These are phyloP conservation scores for Pelecanoides urinatrix DNA, from an alignment of 2,113 vertebrate species.

Conservation along the genomic window DNA sequence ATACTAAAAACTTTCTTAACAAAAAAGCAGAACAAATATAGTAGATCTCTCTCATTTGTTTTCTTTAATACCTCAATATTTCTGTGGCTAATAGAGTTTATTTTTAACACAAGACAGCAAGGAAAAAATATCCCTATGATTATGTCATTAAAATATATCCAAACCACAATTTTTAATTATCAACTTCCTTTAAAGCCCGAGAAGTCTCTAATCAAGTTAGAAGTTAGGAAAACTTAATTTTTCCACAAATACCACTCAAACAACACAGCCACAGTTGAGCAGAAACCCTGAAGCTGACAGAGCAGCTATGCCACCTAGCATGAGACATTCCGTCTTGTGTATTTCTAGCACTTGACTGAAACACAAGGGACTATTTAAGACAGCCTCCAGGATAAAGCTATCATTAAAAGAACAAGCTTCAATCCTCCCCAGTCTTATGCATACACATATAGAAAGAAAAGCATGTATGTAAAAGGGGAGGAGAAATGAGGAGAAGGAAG, in stretches of 20 bases:
- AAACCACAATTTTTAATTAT: not conserved
- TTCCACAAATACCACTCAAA: not conserved
- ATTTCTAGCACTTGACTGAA: not conserved
- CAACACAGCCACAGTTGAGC: not conserved
- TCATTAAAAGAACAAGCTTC: not conserved
- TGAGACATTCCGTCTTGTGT: not conserved
- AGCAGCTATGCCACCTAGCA: not conserved
- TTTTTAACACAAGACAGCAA: not conserved
- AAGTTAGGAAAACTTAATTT: not conserved
- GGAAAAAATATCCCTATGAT: not conserved
- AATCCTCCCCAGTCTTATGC: not conserved
- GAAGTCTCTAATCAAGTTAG: not conserved
- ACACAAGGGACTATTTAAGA: not conserved
- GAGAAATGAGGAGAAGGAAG: not conserved
- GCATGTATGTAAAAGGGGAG: not conserved
- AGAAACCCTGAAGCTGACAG: not conserved
- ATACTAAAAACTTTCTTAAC: not conserved
- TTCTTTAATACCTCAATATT: not conserved
- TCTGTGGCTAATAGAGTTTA: not conserved
- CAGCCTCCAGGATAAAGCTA: not conserved
- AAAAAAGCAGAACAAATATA: not conserved
- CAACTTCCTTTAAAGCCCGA: not conserved
- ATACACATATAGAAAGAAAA: not conserved
- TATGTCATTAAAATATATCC: not conserved
- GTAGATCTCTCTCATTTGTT: not conserved